Percentiles rank a stretch among this genome's conserved stretches.
Evolutionary conservation across 2,797 vertebrate genomes (phyloP).

Genomic region (Enteromius treurensis): DNA sequence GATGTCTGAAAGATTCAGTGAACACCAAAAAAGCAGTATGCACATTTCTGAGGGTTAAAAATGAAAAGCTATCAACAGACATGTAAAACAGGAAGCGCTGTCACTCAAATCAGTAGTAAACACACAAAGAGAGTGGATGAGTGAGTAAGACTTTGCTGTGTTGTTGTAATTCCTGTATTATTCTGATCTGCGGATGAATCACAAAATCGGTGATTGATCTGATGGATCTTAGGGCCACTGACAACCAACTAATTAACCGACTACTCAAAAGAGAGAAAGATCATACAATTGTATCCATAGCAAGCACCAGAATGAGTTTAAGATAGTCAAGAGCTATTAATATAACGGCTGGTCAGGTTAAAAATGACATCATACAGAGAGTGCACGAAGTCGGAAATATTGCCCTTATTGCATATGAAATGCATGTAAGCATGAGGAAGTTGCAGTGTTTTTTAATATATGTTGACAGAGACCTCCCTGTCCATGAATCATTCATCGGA

Average conservation of each 20-base stretch:
- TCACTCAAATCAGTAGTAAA: background rate
- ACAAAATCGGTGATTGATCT: slow-evolving; percentile 6
- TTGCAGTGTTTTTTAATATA: background rate
- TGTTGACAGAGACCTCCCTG: background rate
- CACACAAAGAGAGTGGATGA: background rate
- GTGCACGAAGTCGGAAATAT: background rate
- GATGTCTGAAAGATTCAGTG: no score
- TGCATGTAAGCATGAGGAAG: background rate
- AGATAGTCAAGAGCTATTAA: background rate
- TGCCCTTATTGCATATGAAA: background rate
- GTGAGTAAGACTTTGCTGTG: background rate
- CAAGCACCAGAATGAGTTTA: slow-evolving; percentile 12
- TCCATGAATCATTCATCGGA: background rate
- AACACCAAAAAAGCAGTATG: no score
- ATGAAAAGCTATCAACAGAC: background rate
- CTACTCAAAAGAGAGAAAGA: slow-evolving; percentile 7
- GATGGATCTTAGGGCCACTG: slow-evolving; percentile 24
- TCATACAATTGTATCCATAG: background rate
- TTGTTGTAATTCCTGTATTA: background rate
- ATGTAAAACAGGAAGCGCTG: background rate
- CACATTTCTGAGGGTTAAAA: background rate
- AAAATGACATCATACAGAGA: background rate
- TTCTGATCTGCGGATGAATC: background rate
- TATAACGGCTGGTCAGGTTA: background rate
- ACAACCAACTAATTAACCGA: background rate